A percentile compares a stretch with the other conserved stretches of the same genome.
These are phyloP conservation scores for Cyanistes caeruleus DNA, from an alignment of 2,113 vertebrate genomes.

Conservation along the genomic window DNA sequence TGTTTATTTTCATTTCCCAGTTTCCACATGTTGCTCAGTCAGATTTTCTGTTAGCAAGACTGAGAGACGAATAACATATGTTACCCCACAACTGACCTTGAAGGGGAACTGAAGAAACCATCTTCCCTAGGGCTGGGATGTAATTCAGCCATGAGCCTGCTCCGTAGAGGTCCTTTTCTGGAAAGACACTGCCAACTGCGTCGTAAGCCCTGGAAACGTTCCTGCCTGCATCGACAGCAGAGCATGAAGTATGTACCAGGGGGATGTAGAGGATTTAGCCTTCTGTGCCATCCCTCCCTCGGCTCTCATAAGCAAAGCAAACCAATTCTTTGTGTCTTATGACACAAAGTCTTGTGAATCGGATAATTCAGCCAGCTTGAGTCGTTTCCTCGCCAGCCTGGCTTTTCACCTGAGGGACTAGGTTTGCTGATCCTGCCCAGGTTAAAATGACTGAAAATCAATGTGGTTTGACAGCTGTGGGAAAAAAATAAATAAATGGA, in stretches of 20 bases:
- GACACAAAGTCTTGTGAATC: not conserved
- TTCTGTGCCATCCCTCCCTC: slow-evolving; percentile 46
- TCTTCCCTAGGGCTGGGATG: slow-evolving; percentile 54
- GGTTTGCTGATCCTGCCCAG: slow-evolving; percentile 57
- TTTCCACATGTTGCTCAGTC: slow-evolving; percentile 57
- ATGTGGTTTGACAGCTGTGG: slow-evolving; percentile 68
- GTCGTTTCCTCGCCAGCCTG: slow-evolving; percentile 22
- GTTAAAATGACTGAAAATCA: slow-evolving; percentile 76
- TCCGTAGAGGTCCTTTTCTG: not conserved
- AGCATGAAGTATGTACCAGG: not conserved
- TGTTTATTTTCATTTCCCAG: slow-evolving; percentile 68
- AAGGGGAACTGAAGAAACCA: slow-evolving; percentile 48
- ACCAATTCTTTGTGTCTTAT: slow-evolving; percentile 26
- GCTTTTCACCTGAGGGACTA: slow-evolving; percentile 63
- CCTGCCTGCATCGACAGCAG: slow-evolving; percentile 24
- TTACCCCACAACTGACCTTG: slow-evolving; percentile 66
- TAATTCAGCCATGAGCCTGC: not conserved
- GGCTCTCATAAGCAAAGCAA: slow-evolving; percentile 43
- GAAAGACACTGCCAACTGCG: not conserved
- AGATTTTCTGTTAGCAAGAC: slow-evolving; percentile 60
- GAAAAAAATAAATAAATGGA: not conserved
- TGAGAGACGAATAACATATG: slow-evolving; percentile 64
- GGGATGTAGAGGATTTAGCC: slow-evolving; percentile 37
- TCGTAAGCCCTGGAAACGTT: not conserved
- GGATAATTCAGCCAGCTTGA: slow-evolving; percentile 14